Evolutionary conservation across 2,113 vertebrate species (phyloP), one percentile per base, ranked within the genome.

Genomic region (Delphinapterus leucas): DNA sequence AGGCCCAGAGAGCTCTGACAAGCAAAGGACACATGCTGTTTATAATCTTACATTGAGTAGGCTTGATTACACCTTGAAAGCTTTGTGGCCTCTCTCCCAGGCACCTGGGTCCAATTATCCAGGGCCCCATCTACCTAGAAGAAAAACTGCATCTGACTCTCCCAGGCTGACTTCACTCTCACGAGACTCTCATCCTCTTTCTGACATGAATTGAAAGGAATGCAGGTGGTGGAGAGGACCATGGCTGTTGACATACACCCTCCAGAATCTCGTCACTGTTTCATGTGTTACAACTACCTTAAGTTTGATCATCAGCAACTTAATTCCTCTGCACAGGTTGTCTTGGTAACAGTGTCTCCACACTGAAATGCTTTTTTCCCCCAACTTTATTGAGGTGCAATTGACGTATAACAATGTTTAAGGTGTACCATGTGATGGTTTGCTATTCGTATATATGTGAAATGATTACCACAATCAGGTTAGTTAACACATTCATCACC

Each of bases 21-120:
- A 88, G 65, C 73, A 55, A 93, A 68, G 74, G 79, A 96, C 83
- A 87, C 41, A 13, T 26, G 58, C 58, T 95, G 53, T 95, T 96
- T 95, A 87, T 80, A 93, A 96, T 83, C 28, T 0, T 70, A 67
- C 70, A 55, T 55, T 80, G 96, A 93, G 44, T 25, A 90, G 80
- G 28, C 83, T 81, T 92, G 93, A 81, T 90, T 92, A 79, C 23
- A 96, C 96, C 95, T 92, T 87, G 87, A 96, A 90, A 95, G 49
- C 63, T 60, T 73, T 65, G 20, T 18, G 82, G 1, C 26, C 70
- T 36, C 33, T 61, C 82, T 49, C 28, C 79, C 74, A 87, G 49
- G 44, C 92, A 97, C 92, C 77, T 88, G 95, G n/a, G 21, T 96
- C 58, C 70, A 96, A 88, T 97, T 95, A 96, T 67, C 82, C 65